Conservation (phyloP, 2,888 invertebrate genomes). For the Athalia cordata region DNA sequence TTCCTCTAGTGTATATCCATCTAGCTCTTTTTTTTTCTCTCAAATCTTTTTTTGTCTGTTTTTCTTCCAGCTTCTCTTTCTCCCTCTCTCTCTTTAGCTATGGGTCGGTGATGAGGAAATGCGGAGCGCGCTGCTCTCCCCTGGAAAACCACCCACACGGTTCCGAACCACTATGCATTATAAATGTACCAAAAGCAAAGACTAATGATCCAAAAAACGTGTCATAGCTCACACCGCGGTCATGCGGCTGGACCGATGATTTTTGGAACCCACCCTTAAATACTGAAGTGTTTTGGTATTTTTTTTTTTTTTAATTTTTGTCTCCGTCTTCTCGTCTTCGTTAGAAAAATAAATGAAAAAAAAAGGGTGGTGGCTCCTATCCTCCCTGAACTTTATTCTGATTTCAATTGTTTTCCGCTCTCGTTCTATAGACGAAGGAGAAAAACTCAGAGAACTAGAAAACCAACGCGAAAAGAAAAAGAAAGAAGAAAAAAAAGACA, state of each 20-base stretch:
- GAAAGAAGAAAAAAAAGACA: too few relatives aligned
- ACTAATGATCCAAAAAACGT: constrained; percentile 66
- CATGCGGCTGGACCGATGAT: not conserved
- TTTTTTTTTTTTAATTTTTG: constrained; percentile 16
- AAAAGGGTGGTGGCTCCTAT: not conserved
- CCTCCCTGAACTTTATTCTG: not conserved
- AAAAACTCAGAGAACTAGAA: too few relatives aligned
- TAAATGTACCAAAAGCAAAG: constrained; percentile 46
- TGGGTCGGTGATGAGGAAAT: too few relatives aligned
- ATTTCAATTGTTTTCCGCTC: constrained; percentile 31
- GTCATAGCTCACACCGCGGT: constrained; percentile 61
- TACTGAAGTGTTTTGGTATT: too few relatives aligned
- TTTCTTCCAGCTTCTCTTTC: not conserved
- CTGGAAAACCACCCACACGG: too few relatives aligned
- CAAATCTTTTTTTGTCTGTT: not conserved
- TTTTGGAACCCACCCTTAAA: not conserved
- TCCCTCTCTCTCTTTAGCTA: too few relatives aligned
- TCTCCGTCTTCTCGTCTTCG: constrained; percentile 18
- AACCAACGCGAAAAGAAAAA: too few relatives aligned
- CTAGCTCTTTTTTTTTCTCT: not conserved
- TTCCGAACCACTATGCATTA: too few relatives aligned
- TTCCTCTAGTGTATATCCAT: not conserved
- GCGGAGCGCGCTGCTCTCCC: too few relatives aligned
- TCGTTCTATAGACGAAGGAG: not conserved
- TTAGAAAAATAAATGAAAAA: too few relatives aligned